phyloP scores from a whole-genome alignment of 2,888 invertebrate species.

The Sesia apiformis region DNA sequence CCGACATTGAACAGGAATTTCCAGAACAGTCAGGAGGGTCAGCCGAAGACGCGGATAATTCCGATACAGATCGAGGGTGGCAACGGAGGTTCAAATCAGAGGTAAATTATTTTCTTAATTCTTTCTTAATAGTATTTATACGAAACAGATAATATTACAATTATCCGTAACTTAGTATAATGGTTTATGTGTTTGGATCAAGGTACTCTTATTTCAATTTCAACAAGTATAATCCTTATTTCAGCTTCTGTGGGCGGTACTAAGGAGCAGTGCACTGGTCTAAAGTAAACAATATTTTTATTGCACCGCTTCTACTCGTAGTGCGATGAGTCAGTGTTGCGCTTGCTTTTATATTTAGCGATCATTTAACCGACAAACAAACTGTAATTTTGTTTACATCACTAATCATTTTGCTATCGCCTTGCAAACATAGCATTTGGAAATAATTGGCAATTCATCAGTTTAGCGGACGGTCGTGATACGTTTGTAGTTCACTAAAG shows the following conservation, averaged over 20 bases:
- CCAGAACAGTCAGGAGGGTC: conserved; percentile 40
- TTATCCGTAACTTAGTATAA: background rate
- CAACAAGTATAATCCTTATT: conserved; percentile 19
- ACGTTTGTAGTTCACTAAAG: background rate
- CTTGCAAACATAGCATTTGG: background rate
- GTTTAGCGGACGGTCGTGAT: background rate
- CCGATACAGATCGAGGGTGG: conserved; percentile 76
- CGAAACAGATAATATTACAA: no score
- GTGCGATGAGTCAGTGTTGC: conserved; percentile 46
- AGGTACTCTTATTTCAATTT: background rate
- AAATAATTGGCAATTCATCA: background rate
- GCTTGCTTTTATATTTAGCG: conserved; percentile 58
- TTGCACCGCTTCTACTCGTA: conserved; percentile 39
- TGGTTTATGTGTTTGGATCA: background rate
- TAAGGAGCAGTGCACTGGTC: conserved; percentile 50
- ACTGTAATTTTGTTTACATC: conserved; percentile 47
- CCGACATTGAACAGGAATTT: conserved; percentile 50
- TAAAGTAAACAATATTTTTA: conserved; percentile 63
- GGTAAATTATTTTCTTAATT: conserved; percentile 27
- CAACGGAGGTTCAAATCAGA: conserved; percentile 51
- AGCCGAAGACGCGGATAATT: conserved; percentile 73
- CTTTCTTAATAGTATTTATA: no score
- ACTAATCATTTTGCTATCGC: conserved; percentile 30
- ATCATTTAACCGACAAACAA: conserved; percentile 35
- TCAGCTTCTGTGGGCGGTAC: conserved; percentile 72